Evolutionary conservation across 2,113 vertebrate species (phyloP).

Genomic region (Ameiurus melas): DNA sequence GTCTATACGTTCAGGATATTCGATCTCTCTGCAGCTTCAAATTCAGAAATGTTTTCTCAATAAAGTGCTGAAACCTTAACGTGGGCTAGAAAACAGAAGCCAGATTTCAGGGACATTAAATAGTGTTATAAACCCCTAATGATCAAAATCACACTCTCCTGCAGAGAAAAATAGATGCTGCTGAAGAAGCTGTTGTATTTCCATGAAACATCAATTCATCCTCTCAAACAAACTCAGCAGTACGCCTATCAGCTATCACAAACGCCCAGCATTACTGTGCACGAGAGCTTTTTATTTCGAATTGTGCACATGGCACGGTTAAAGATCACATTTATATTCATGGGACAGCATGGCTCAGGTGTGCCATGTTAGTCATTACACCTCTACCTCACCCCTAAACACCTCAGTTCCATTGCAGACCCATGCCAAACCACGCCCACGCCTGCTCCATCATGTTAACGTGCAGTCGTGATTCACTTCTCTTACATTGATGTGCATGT

Average conservation of each 20-base stretch:
- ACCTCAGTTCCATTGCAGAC: background rate
- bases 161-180: conserved; percentile 15
- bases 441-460: background rate
- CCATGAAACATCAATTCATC: conserved; percentile 25
- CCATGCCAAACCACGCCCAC: background rate
- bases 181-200: background rate
- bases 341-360: background rate
- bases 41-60: too few species aligned
- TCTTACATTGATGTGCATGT: background rate
- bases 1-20: too few species aligned
- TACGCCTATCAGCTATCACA: background rate
- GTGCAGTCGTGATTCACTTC: background rate
- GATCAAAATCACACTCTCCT: background rate
- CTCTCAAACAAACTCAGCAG: background rate
- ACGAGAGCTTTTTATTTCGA: background rate
- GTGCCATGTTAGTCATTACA: background rate
- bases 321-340: background rate
- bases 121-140: background rate
- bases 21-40: background rate
- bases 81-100: background rate
- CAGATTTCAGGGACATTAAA: background rate
- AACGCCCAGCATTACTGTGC: background rate
- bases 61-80: background rate
- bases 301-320: background rate
- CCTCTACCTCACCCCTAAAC: background rate